phyloP scores from a whole-genome alignment of 2,113 vertebrate genomes.

The Ptilorrhoa leucosticta region DNA sequence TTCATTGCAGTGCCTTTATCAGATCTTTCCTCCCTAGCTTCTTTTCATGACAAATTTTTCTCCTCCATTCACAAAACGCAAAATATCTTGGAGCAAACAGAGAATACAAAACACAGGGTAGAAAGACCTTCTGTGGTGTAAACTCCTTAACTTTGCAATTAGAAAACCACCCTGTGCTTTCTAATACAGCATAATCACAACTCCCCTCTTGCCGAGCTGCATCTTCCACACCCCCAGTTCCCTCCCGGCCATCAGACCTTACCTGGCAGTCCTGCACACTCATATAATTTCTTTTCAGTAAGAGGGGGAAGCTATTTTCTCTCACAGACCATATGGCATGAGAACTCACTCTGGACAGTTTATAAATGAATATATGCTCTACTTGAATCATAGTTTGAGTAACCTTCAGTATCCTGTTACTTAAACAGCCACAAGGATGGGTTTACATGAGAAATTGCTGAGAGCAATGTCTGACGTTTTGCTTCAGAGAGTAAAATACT shows the following conservation, averaged over 20 bases:
- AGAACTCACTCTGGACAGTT: neutral
- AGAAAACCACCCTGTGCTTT: neutral
- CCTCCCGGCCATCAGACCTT: neutral
- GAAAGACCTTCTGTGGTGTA: neutral
- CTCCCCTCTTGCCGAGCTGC: neutral
- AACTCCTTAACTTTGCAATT: neutral
- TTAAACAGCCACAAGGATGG: neutral
- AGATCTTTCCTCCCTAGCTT: neutral
- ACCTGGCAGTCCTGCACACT: neutral
- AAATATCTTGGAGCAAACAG: neutral
- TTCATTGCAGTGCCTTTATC: neutral
- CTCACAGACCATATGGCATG: accelerated
- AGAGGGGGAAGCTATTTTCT: neutral
- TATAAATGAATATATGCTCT: neutral
- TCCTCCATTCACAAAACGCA: neutral
- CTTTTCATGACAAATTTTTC: neutral
- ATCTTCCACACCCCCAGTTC: neutral
- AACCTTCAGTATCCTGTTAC: neutral
- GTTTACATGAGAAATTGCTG: neutral
- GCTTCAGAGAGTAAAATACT: neutral
- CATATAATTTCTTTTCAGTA: neutral
- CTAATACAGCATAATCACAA: neutral
- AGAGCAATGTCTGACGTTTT: neutral
- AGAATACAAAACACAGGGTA: accelerated
- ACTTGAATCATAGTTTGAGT: neutral